These are phyloP conservation scores for Lithophane socia DNA, from an alignment of 2,888 invertebrate species.

Conservation along the genomic window DNA sequence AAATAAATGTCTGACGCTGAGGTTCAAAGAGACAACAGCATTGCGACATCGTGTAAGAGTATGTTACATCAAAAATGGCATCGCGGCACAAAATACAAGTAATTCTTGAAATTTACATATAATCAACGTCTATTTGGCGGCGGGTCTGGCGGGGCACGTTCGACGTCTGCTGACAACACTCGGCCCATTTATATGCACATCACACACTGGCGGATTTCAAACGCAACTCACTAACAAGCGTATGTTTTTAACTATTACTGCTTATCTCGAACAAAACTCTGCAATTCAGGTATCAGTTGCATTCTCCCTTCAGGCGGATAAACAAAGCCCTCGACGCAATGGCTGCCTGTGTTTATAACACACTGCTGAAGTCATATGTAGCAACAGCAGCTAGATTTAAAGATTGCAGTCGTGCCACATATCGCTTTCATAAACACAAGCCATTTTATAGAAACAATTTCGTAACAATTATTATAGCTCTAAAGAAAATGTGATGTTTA, in stretches of 20 bases:
- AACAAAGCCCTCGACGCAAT: constrained; percentile 35
- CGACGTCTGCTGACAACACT: constrained; percentile 64
- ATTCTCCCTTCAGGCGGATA: constrained; percentile 14
- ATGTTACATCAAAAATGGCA: constrained; percentile 63
- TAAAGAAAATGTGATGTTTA: constrained; percentile 37
- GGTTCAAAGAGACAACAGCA: constrained; percentile 39
- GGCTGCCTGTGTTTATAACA: constrained; percentile 13
- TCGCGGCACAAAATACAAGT: constrained; percentile 62
- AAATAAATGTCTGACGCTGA: constrained; percentile 48
- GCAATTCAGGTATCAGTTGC: constrained; percentile 29
- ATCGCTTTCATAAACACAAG: constrained; percentile 46
- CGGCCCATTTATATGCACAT: constrained; percentile 67
- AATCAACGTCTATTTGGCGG: constrained; percentile 68
- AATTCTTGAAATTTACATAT: constrained; percentile 73
- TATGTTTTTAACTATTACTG: constrained; percentile 54
- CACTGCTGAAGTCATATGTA: constrained; percentile 25
- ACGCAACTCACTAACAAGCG: constrained; percentile 61
- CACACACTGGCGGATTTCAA: constrained; percentile 61
- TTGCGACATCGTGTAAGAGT: constrained; percentile 54
- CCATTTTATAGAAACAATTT: constrained; percentile 49
- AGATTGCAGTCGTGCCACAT: constrained; percentile 38
- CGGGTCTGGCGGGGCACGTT: constrained; percentile 66
- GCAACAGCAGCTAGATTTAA: constrained; percentile 51
- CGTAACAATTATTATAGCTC: constrained; percentile 39
- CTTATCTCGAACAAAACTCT: constrained; percentile 39